Evolutionary conservation across 2,113 vertebrate genomes (phyloP).

Genomic region (Triplophysa dalaica): DNA sequence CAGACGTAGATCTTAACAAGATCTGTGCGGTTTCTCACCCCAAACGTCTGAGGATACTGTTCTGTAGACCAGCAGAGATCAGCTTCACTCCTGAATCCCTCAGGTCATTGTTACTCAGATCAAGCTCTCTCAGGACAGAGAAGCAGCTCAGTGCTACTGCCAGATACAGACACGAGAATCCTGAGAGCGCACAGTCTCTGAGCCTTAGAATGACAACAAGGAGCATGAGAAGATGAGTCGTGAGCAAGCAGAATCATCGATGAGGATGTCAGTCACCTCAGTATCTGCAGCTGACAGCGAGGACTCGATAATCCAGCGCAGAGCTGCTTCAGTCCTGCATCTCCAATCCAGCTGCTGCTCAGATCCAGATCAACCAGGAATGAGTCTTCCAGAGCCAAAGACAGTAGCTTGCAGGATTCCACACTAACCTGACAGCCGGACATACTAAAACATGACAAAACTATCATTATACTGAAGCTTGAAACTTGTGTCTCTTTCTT

Average conservation of each 20-base stretch:
- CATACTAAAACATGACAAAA: slow-evolving; percentile 10
- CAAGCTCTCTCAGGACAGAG: slow-evolving; percentile 25
- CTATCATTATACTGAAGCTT: neutral
- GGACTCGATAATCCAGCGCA: slow-evolving; percentile 38
- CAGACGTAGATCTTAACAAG: neutral
- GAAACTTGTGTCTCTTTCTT: neutral
- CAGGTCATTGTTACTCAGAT: neutral
- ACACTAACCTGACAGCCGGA: slow-evolving; percentile 5
- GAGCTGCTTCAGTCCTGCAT: slow-evolving; percentile 32
- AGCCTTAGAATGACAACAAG: neutral
- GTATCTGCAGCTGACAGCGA: slow-evolving; percentile 19
- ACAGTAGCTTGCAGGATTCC: slow-evolving; percentile 13
- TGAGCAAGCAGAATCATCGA: neutral
- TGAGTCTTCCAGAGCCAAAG: slow-evolving; percentile 13
- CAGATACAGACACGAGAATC: slow-evolving; percentile 3
- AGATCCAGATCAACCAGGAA: slow-evolving; percentile 37
- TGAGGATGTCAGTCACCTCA: slow-evolving; percentile 1
- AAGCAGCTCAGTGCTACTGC: slow-evolving; percentile 7
- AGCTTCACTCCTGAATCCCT: neutral
- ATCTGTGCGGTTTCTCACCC: neutral
- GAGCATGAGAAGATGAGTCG: neutral
- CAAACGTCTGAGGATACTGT: slow-evolving; percentile 4
- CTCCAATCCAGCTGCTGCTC: slow-evolving; percentile 16
- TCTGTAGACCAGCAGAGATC: slow-evolving; percentile 16
- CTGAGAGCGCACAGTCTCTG: slow-evolving; percentile 31